These are phyloP conservation scores for Willisornis vidua DNA, from an alignment of 2,113 vertebrate genomes.

Conservation along the genomic window DNA sequence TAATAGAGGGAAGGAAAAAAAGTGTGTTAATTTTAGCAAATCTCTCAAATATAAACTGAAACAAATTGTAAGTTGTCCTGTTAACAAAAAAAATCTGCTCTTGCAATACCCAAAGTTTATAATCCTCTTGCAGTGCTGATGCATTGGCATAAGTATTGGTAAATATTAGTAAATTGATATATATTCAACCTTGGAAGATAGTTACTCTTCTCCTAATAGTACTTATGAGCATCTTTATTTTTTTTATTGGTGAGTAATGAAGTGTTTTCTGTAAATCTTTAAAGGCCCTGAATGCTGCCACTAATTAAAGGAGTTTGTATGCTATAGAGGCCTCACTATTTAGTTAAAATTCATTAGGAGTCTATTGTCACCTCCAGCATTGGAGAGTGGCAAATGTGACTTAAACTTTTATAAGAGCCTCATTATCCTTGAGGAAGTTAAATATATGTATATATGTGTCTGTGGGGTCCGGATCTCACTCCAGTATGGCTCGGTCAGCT, in stretches of 20 bases:
- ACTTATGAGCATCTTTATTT: neutral
- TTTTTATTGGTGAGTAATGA: neutral
- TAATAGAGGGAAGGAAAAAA: neutral
- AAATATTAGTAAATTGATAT: neutral
- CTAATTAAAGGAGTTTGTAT: neutral
- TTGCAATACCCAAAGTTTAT: neutral
- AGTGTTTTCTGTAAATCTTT: neutral
- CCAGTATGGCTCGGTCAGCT: fast-evolving
- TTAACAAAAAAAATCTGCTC: neutral
- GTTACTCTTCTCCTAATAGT: neutral
- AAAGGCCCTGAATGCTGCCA: neutral
- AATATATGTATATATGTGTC: neutral
- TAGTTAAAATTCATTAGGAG: neutral
- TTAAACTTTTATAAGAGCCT: neutral
- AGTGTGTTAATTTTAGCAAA: neutral
- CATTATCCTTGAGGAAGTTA: neutral
- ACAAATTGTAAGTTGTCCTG: neutral
- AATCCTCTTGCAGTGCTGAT: neutral
- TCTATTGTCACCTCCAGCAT: neutral
- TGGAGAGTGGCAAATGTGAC: neutral
- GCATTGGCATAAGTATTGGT: neutral
- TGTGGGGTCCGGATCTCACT: neutral
- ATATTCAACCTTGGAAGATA: neutral
- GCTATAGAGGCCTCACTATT: neutral
- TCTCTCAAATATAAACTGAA: neutral